These are phyloP conservation scores for Drosophila repletoides DNA, from an alignment of 1,140 invertebrate species.

Conservation along the genomic window DNA sequence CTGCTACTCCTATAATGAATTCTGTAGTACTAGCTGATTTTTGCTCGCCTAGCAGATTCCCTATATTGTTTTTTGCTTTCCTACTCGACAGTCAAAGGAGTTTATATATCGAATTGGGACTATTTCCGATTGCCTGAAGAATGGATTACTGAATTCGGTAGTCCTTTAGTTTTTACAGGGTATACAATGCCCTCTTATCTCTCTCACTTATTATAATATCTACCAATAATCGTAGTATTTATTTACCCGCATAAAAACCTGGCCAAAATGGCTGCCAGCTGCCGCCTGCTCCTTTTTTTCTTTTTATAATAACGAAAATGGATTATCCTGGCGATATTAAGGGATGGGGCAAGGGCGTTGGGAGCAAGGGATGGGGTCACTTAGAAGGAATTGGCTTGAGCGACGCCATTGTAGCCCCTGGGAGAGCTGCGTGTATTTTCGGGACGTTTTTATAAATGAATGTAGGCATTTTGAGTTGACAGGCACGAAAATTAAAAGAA, in stretches of 20 bases:
- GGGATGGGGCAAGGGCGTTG: background rate
- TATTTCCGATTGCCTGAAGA: no score
- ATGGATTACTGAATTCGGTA: no score
- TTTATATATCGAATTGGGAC: no score
- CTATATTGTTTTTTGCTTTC: no score
- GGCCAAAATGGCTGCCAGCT: constrained; percentile 63
- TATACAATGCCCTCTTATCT: no score
- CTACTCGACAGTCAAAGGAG: no score
- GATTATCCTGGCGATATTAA: constrained; percentile 62
- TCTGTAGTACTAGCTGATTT: no score
- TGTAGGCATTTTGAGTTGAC: constrained; percentile 81
- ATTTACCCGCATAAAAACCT: no score
- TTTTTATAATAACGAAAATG: constrained; percentile 66
- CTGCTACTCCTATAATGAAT: no score
- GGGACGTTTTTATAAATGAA: constrained; percentile 79
- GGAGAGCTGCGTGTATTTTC: constrained; percentile 44
- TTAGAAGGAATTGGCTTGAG: background rate
- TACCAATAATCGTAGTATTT: constrained; percentile 25
- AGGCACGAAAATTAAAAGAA: constrained; percentile 82
- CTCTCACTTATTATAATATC: background rate
- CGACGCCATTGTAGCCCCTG: constrained; percentile 21
- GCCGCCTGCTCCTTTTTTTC: no score
- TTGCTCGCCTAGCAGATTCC: no score
- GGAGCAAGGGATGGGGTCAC: background rate
- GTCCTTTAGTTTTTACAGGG: no score